These are phyloP conservation scores for Pachyramphus minor DNA, from an alignment of 2,113 vertebrate species.

Conservation along the genomic window DNA sequence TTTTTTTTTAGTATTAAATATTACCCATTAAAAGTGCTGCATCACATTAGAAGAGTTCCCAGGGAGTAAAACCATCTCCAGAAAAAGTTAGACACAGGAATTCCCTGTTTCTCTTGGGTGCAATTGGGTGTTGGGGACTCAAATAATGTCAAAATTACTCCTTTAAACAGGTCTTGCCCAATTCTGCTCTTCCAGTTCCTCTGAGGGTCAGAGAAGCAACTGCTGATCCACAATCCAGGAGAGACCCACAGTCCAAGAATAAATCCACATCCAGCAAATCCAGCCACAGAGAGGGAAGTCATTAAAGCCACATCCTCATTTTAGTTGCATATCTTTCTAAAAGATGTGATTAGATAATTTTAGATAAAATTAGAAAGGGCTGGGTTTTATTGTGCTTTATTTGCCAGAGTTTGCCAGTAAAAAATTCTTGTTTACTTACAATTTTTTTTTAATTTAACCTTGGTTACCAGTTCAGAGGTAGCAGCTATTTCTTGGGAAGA, in stretches of 20 bases:
- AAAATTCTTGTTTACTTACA: not conserved
- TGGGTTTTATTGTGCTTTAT: not conserved
- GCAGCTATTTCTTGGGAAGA: not conserved
- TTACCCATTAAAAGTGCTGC: too few species aligned
- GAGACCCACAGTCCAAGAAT: too few species aligned
- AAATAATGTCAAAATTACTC: not conserved
- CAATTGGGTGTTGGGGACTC: too few species aligned
- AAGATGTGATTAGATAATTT: not conserved
- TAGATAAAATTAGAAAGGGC: not conserved
- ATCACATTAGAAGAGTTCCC: not conserved
- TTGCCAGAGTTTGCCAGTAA: not conserved
- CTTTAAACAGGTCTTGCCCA: not conserved
- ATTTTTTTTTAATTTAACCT: not conserved
- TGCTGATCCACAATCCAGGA: not conserved
- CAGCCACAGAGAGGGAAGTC: not conserved
- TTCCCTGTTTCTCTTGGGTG: not conserved
- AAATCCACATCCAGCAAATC: not conserved
- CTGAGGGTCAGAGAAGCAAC: not conserved
- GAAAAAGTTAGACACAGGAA: accelerated
- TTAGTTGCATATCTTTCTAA: not conserved
- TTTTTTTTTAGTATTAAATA: not conserved
- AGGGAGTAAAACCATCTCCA: not conserved
- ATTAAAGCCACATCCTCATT: not conserved
- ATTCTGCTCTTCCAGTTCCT: not conserved
- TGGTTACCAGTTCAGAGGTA: not conserved